phyloP scores from a whole-genome alignment of 1,140 invertebrate species.

The Dendroctonus ponderosae region DNA sequence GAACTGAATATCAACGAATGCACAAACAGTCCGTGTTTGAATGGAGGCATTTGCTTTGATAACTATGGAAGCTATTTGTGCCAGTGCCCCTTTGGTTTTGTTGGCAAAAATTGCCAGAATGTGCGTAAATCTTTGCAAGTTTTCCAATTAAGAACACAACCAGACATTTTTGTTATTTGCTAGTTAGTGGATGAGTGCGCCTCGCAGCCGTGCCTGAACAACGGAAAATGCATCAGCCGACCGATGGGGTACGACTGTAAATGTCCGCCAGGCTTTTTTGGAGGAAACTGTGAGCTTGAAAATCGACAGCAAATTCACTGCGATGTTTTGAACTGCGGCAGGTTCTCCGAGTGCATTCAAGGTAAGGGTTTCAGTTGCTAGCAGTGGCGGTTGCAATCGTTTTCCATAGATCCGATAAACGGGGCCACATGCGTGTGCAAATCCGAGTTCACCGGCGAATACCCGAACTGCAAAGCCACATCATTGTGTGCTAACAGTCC shows the following conservation, averaged over 20 bases:
- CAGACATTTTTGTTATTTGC: slow-evolving; percentile 9
- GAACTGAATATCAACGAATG: slow-evolving; percentile 87
- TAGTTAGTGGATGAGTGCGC: slow-evolving; percentile 63
- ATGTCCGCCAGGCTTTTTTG: slow-evolving; percentile 60
- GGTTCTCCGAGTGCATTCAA: slow-evolving; percentile 20
- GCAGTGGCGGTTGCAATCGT: not conserved
- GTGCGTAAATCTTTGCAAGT: slow-evolving; percentile 43
- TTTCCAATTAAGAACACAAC: not conserved
- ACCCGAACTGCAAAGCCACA: slow-evolving; percentile 65
- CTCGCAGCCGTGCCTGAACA: slow-evolving; percentile 66
- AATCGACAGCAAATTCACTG: slow-evolving; percentile 49
- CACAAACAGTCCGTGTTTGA: slow-evolving; percentile 67
- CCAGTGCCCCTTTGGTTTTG: slow-evolving; percentile 78
- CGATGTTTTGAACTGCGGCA: slow-evolving; percentile 36
- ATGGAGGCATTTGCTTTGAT: slow-evolving; percentile 75
- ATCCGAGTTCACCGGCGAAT: slow-evolving; percentile 61
- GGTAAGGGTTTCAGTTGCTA: not conserved
- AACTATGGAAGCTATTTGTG: slow-evolving; percentile 80
- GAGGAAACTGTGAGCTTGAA: slow-evolving; percentile 60
- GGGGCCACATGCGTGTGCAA: slow-evolving; percentile 65
- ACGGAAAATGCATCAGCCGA: slow-evolving; percentile 64
- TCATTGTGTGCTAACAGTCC: slow-evolving; percentile 61
- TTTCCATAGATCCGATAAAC: slow-evolving; percentile 54
- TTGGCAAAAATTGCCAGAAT: slow-evolving; percentile 73
- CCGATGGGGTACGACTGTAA: slow-evolving; percentile 55